Conservation (phyloP, 2,888 invertebrate species). For the Cephus pulcher region DNA sequence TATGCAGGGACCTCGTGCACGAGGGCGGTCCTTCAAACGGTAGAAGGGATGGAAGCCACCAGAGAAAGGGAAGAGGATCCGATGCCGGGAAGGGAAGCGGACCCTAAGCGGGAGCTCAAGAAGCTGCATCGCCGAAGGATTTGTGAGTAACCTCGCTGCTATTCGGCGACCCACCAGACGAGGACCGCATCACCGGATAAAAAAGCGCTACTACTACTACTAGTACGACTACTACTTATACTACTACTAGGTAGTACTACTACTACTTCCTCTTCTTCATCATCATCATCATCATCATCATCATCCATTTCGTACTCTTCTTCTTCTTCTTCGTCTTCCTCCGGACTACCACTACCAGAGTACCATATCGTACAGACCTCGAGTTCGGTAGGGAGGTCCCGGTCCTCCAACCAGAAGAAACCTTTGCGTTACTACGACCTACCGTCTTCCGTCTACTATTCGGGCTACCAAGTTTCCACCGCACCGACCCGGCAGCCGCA, state of each 20-base stretch:
- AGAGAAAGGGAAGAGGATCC: slow-evolving; percentile 33
- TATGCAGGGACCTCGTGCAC: slow-evolving; percentile 31
- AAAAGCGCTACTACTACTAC: slow-evolving; percentile 52
- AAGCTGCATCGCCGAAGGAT: slow-evolving; percentile 60
- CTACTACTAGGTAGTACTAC: neutral
- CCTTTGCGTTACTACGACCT: slow-evolving; percentile 62
- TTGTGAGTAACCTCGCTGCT: slow-evolving; percentile 61
- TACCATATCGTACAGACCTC: neutral
- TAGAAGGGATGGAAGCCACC: slow-evolving; percentile 20
- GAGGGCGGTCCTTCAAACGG: slow-evolving; percentile 47
- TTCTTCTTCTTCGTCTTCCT: neutral
- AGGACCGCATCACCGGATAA: slow-evolving; percentile 47
- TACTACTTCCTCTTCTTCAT: neutral
- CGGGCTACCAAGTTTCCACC: slow-evolving; percentile 61
- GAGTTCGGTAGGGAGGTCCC: slow-evolving; percentile 65
- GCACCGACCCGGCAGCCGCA: slow-evolving; percentile 38
- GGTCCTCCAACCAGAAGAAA: slow-evolving; percentile 65
- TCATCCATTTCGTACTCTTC: neutral
- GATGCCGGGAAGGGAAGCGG: slow-evolving; percentile 32
- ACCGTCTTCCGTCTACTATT: slow-evolving; percentile 66
- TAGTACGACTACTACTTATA: slow-evolving; percentile 30
- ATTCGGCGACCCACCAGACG: slow-evolving; percentile 57
- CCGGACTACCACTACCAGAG: neutral
- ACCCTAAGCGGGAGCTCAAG: slow-evolving; percentile 54
- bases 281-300: neutral